phyloP scores from a whole-genome alignment of 2,888 invertebrate species.

The Rhagonycha lutea region DNA sequence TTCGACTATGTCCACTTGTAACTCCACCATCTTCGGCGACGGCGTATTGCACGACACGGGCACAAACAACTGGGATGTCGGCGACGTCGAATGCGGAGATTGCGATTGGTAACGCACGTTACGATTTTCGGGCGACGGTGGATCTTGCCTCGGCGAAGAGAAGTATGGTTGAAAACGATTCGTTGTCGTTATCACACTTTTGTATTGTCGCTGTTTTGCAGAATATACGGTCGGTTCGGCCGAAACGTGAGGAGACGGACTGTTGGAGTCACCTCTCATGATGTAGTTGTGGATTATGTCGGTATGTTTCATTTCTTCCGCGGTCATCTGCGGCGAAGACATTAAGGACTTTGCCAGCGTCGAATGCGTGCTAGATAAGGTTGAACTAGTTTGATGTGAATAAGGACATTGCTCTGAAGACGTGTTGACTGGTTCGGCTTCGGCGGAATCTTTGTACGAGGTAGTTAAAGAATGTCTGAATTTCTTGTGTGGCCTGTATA shows the following conservation, averaged over 20 bases:
- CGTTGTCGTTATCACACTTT: constrained; percentile 65
- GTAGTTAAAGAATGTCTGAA: constrained; percentile 62
- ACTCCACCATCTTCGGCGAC: constrained; percentile 66
- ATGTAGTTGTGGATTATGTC: constrained; percentile 92
- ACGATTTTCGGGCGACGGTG: constrained; percentile 56
- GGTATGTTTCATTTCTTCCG: constrained; percentile 88
- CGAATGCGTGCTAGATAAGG: constrained; percentile 84
- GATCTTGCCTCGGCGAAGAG: constrained; percentile 47
- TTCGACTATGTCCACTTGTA: constrained; percentile 83
- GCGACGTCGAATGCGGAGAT: constrained; percentile 56
- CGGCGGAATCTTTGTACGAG: constrained; percentile 71
- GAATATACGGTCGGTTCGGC: not conserved
- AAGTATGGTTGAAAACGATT: constrained; percentile 54
- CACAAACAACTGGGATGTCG: constrained; percentile 51
- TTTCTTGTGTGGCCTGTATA: constrained; percentile 94
- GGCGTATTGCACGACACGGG: constrained; percentile 53
- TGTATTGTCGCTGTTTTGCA: constrained; percentile 33
- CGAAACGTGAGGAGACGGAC: constrained; percentile 11
- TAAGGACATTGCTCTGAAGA: not conserved
- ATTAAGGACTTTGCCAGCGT: constrained; percentile 88
- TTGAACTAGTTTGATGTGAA: constrained; percentile 49
- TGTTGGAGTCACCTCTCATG: constrained; percentile 71
- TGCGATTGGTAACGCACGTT: constrained; percentile 50
- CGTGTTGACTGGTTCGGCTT: constrained; percentile 69
- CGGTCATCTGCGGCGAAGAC: constrained; percentile 93